Conservation (phyloP, 2,797 vertebrate species). For the Sebastiscus tertius region DNA sequence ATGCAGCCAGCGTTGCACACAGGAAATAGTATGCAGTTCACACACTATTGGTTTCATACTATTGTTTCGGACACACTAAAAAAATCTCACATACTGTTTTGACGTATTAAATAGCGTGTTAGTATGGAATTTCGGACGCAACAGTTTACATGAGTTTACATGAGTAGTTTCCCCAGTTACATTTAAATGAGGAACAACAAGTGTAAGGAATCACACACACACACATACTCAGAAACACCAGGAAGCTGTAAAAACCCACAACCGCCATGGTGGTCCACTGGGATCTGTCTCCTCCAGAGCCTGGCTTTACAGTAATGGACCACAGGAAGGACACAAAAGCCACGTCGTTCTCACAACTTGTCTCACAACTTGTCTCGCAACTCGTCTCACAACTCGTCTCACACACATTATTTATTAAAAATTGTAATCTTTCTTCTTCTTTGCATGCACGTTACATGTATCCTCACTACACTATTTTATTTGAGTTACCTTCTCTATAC, state of each 20-base stretch:
- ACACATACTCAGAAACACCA: constrained; percentile 35
- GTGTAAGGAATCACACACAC: background rate
- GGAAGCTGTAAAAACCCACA: constrained; percentile 62
- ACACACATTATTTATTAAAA: background rate
- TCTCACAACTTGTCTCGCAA: too few relatives aligned
- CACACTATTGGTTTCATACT: too few relatives aligned
- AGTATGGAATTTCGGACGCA: too few relatives aligned
- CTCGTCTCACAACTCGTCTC: background rate
- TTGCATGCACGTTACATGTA: background rate
- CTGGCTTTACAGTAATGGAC: constrained; percentile 62
- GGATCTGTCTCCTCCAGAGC: constrained; percentile 46
- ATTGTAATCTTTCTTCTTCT: background rate
- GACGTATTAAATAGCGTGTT: accelerated
- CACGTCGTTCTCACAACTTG: constrained; percentile 32
- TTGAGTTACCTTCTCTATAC: background rate
- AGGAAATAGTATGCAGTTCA: too few relatives aligned
- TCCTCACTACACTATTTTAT: background rate
- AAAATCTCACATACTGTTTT: too few relatives aligned
- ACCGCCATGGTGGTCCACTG: constrained; percentile 54
- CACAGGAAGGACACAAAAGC: constrained; percentile 53
- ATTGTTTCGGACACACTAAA: too few relatives aligned
- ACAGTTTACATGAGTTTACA: background rate
- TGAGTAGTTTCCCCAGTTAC: background rate
- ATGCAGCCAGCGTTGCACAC: too few relatives aligned
- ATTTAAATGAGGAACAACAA: background rate